These are phyloP conservation scores for Apeltes quadracus DNA, from an alignment of 2,113 vertebrate genomes.

Conservation along the genomic window DNA sequence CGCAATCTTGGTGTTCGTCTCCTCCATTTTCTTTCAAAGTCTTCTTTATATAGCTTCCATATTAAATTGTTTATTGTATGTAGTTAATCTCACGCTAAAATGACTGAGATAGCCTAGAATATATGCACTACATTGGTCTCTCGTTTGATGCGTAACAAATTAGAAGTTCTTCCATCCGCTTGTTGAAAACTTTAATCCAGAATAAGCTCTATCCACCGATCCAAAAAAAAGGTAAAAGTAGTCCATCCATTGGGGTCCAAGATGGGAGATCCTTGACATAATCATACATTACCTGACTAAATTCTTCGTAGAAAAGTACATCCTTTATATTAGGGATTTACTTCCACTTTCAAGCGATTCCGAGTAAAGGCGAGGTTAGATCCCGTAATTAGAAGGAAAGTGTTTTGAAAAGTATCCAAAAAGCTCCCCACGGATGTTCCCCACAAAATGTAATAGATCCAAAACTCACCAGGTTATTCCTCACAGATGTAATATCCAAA, in stretches of 20 bases:
- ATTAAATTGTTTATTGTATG: slow-evolving; percentile 4
- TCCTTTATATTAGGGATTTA: slow-evolving; percentile 65
- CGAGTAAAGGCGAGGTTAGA: slow-evolving; percentile 64
- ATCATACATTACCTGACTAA: slow-evolving; percentile 26
- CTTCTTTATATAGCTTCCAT: slow-evolving; percentile 58
- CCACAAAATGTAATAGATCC: slow-evolving; percentile 79
- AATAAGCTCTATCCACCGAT: slow-evolving; percentile 57
- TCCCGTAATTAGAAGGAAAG: slow-evolving; percentile 64
- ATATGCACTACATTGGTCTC: slow-evolving; percentile 16
- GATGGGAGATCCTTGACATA: slow-evolving; percentile 50
- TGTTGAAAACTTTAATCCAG: slow-evolving; percentile 63
- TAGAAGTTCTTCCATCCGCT: slow-evolving; percentile 47
- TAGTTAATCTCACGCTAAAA: slow-evolving; percentile 35
- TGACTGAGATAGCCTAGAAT: slow-evolving; percentile 15
- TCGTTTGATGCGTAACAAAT: slow-evolving; percentile 22
- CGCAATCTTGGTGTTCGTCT: slow-evolving; percentile 51
- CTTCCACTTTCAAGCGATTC: slow-evolving; percentile 68
- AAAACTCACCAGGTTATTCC: slow-evolving; percentile 81
- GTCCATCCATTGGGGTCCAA: slow-evolving; percentile 57
- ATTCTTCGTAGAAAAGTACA: slow-evolving; percentile 57
- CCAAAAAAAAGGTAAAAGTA: slow-evolving; percentile 56
- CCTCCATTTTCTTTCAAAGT: slow-evolving; percentile 47
- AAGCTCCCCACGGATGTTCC: slow-evolving; percentile 72
- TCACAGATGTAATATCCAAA: slow-evolving; percentile 81
- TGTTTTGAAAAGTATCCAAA: slow-evolving; percentile 73